A percentile compares a stretch with the other conserved stretches of the same genome.
Evolutionary conservation across 2,797 vertebrate species (phyloP).

Genomic region (Meriones psammophilus): DNA sequence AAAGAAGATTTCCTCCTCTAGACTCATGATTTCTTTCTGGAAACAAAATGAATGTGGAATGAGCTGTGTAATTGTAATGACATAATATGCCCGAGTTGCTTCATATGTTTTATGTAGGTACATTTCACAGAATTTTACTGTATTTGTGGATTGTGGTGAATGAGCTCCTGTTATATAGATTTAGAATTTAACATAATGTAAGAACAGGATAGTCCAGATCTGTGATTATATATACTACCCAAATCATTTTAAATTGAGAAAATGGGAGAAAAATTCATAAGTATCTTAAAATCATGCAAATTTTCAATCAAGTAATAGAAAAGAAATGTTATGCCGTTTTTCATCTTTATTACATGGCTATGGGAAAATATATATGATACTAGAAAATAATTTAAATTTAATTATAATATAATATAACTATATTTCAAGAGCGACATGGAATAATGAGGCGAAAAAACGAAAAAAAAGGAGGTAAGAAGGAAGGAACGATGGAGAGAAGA

Average conservation of each 20-base stretch:
- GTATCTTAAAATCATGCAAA: conserved; percentile 7
- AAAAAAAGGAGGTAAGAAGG: not conserved
- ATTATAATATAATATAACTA: not conserved
- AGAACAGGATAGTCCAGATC: not conserved
- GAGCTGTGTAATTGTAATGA: not conserved
- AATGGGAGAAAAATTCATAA: not conserved
- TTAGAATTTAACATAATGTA: conserved; percentile 21
- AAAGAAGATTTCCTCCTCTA: not conserved
- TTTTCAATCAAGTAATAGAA: conserved; percentile 10
- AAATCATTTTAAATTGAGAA: not conserved
- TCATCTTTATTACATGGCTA: not conserved
- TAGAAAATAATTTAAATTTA: conserved; percentile 63
- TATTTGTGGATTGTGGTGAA: conserved; percentile 17
- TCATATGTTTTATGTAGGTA: not conserved
- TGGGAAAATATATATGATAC: not conserved
- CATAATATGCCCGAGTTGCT: not conserved
- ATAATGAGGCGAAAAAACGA: conserved; percentile 68
- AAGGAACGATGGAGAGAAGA: not conserved
- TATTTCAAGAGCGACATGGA: not conserved
- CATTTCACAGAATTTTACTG: not conserved
- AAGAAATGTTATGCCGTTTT: not conserved
- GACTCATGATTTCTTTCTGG: not conserved
- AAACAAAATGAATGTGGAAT: not conserved
- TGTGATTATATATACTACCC: not conserved
- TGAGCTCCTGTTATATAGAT: not conserved